Percentiles rank a stretch among this genome's conserved stretches.
Conservation (phyloP, 2,888 invertebrate genomes). For the Adela reaumurella region DNA sequence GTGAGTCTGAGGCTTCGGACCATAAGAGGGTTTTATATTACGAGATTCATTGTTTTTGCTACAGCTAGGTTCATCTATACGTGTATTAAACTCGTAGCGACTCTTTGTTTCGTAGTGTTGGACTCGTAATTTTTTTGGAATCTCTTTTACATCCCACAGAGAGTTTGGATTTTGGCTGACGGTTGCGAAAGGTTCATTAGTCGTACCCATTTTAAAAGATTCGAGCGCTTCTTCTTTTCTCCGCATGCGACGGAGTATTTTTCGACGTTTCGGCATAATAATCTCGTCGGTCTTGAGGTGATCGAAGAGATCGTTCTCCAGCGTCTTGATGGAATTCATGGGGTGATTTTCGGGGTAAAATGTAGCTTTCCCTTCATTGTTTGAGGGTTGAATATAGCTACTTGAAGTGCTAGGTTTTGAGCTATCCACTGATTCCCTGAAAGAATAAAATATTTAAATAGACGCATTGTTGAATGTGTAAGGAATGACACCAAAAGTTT, state of each 20-base stretch:
- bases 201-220: background rate
- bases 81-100: too few species aligned
- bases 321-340: constrained; percentile 46
- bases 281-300: constrained; percentile 33
- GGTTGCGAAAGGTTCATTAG: background rate
- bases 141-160: constrained; percentile 43
- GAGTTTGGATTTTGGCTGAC: constrained; percentile 1
- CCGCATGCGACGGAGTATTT: constrained; percentile 41
- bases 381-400: constrained; percentile 9
- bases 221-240: constrained; percentile 26
- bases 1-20: constrained; percentile 33
- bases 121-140: constrained; percentile 14
- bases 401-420: constrained; percentile 20
- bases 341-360: constrained; percentile 45
- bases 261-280: constrained; percentile 41
- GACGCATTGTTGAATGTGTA: background rate
- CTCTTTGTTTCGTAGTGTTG: constrained; percentile 15
- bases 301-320: constrained; percentile 46
- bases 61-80: too few species aligned
- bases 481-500: too few species aligned
- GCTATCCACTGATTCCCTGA: constrained; percentile 16
- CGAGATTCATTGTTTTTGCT: too few species aligned
- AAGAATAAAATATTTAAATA: constrained; percentile 8
- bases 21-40: too few species aligned
- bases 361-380: constrained; percentile 19